Percentiles rank a stretch among this genome's conserved stretches.
phyloP scores from a whole-genome alignment of 2,888 invertebrate genomes.

The Tetropium fuscum region DNA sequence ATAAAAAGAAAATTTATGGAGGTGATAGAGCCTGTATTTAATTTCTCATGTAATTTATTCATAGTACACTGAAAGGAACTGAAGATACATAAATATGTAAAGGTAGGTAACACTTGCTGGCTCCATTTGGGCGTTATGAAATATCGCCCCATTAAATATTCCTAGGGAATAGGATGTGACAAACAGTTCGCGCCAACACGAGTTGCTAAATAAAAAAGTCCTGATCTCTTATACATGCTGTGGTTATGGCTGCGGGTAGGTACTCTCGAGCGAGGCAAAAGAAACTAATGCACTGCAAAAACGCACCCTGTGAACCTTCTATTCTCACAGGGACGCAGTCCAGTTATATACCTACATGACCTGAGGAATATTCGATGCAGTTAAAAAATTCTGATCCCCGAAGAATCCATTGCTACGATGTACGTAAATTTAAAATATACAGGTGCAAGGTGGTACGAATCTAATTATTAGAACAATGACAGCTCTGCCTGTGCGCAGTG shows the following conservation, averaged over 20 bases:
- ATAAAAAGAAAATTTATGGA: conserved; percentile 28
- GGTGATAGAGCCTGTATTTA: conserved; percentile 26
- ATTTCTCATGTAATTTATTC: conserved; percentile 30
- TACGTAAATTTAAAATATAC: too few species aligned
- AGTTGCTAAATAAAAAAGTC: conserved; percentile 54
- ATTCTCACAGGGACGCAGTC: conserved; percentile 20
- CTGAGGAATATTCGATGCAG: conserved; percentile 12
- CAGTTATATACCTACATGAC: too few species aligned
- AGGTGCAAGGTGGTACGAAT: too few species aligned
- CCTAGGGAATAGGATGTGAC: conserved; percentile 54
- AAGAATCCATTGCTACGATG: too few species aligned
- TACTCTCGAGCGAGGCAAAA: conserved; percentile 42
- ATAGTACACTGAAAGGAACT: conserved; percentile 21
- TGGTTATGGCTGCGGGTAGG: conserved; percentile 45
- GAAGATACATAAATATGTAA: conserved; percentile 31
- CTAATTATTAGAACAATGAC: too few species aligned
- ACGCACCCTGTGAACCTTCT: conserved; percentile 21
- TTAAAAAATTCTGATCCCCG: too few species aligned
- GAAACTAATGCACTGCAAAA: conserved; percentile 45
- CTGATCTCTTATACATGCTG: conserved; percentile 54
- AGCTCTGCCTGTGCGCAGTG: too few species aligned
- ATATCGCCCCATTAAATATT: conserved; percentile 54
- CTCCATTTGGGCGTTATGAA: conserved; percentile 38
- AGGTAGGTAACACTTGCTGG: conserved; percentile 25
- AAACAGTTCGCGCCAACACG: conserved; percentile 55